Conservation (phyloP, 2,113 vertebrate genomes). For the human region GRCh38 chr20:51348001-51348500, state of each 20-base stretch:
- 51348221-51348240: neutral
- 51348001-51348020: neutral
- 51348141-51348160: neutral
- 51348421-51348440: neutral
- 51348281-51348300: neutral
- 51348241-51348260: neutral
- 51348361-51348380: neutral
- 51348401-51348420: neutral
- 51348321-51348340: neutral
- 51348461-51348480: neutral
- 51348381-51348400: neutral
- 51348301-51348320: neutral
- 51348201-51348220: neutral
- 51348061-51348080: neutral
- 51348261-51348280: neutral
- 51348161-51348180: neutral
- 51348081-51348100: neutral
- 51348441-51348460: neutral
- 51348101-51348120: neutral
- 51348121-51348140: neutral
- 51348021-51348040: neutral
- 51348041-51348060: neutral
- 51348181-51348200: neutral
- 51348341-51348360: neutral
- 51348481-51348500: neutral